Percentiles rank a stretch among this genome's conserved stretches.
These are phyloP conservation scores for Meiosimyza decipiens DNA, from an alignment of 2,888 invertebrate genomes.

Conservation along the genomic window DNA sequence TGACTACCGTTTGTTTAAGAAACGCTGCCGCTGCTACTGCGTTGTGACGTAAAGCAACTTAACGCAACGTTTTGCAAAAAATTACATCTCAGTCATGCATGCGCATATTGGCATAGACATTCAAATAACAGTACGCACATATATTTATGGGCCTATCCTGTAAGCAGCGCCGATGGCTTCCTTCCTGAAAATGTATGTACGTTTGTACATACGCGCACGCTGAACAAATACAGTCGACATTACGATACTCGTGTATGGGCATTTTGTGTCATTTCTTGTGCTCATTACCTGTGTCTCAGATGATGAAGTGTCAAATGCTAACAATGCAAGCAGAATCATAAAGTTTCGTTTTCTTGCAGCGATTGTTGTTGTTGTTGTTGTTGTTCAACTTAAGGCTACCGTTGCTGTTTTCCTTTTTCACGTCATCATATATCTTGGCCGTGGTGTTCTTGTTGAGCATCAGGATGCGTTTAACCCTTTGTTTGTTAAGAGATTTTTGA, in stretches of 20 bases:
- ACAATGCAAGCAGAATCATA: slow-evolving; percentile 43
- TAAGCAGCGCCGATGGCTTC: slow-evolving; percentile 9
- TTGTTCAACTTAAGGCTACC: slow-evolving; percentile 1
- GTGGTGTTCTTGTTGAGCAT: neutral
- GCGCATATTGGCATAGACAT: neutral
- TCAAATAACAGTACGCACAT: neutral
- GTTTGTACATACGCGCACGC: neutral
- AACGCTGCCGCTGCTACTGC: too few relatives aligned
- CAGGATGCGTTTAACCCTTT: neutral
- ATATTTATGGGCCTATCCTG: neutral
- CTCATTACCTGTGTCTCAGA: slow-evolving; percentile 55
- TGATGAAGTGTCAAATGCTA: slow-evolving; percentile 50
- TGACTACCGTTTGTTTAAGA: slow-evolving; percentile 55
- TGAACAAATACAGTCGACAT: neutral
- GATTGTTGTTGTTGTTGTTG: neutral
- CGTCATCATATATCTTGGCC: neutral
- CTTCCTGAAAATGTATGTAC: slow-evolving; percentile 2
- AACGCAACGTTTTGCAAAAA: neutral
- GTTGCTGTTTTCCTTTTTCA: neutral
- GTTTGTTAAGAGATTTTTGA: neutral
- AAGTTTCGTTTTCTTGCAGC: slow-evolving; percentile 4
- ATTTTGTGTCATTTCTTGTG: slow-evolving; percentile 40
- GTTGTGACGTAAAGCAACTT: too few relatives aligned
- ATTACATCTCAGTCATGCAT: neutral
- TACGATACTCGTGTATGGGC: too few relatives aligned